Conservation (phyloP, 2,888 invertebrate species). For the Limnephilus lunatus region DNA sequence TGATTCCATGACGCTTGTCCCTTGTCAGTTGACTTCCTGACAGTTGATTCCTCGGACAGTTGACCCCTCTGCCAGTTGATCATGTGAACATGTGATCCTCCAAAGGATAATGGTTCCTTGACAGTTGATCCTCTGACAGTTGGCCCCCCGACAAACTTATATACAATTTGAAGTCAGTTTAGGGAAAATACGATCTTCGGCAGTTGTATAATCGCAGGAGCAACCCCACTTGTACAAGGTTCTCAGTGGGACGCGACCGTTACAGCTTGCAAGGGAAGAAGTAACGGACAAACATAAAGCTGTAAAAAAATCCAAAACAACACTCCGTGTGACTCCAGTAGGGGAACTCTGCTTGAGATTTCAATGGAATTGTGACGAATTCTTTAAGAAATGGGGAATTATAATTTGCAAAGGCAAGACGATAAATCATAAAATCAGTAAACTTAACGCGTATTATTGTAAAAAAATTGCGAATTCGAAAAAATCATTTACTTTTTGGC, state of each 20-base stretch:
- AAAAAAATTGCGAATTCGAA: not conserved
- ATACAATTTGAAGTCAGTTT: too few species aligned
- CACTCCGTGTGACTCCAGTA: not conserved
- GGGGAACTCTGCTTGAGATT: not conserved
- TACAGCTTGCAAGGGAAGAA: conserved; percentile 30
- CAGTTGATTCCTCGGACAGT: too few species aligned
- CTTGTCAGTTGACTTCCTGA: too few species aligned
- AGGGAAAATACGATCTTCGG: not conserved
- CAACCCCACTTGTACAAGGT: not conserved
- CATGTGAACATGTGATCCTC: too few species aligned
- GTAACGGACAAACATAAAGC: conserved; percentile 35
- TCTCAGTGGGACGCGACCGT: conserved; percentile 33
- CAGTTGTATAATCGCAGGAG: not conserved
- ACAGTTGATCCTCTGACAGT: too few species aligned
- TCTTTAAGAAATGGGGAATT: not conserved
- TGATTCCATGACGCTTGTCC: too few species aligned
- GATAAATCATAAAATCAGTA: not conserved
- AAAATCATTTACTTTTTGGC: too few species aligned
- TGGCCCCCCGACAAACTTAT: too few species aligned
- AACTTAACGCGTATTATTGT: not conserved
- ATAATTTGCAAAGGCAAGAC: not conserved
- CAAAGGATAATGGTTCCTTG: too few species aligned
- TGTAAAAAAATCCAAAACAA: conserved; percentile 28
- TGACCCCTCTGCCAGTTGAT: too few species aligned
- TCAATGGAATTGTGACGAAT: not conserved